Conservation (phyloP, 35 echinoderm and acorn worm species). For the Apostichopus californicus region DNA sequence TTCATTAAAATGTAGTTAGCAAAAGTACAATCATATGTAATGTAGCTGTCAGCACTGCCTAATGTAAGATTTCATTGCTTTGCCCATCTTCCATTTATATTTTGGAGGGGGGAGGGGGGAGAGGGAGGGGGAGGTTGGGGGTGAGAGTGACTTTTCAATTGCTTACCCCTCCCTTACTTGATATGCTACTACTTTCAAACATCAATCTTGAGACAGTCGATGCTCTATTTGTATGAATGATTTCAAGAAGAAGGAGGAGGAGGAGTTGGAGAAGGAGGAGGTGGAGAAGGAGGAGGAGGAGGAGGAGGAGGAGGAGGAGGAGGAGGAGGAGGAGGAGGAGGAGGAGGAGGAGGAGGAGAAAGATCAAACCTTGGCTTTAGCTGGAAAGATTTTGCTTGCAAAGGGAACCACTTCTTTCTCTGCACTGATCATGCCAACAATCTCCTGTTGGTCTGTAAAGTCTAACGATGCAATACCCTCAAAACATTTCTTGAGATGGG, state of each 20-base stretch:
- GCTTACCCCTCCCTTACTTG: not conserved
- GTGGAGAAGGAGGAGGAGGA: not conserved
- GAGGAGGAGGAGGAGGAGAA: not conserved
- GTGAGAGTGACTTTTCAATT: not conserved
- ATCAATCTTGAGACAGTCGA: not conserved
- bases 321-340: not conserved
- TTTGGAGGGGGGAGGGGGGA: not conserved
- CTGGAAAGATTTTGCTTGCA: slow-evolving; percentile 90
- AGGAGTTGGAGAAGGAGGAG: not conserved
- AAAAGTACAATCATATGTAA: too few species aligned
- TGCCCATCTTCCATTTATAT: too few species aligned
- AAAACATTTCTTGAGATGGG: slow-evolving; percentile 99
- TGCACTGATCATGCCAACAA: slow-evolving; percentile 96
- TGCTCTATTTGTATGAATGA: too few species aligned
- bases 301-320: not conserved
- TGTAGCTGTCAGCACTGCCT: too few species aligned
- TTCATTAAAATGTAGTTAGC: too few species aligned
- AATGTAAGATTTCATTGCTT: too few species aligned
- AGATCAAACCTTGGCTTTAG: slow-evolving; percentile 79
- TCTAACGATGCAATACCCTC: slow-evolving; percentile 94
- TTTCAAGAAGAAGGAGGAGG: not conserved
- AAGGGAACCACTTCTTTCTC: slow-evolving; percentile 94
- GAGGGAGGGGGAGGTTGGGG: too few species aligned
- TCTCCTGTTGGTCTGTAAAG: slow-evolving; percentile 98
- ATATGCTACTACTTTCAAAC: not conserved